These are phyloP conservation scores for Microtus pennsylvanicus DNA, from an alignment of 2,113 vertebrate genomes.

Conservation along the genomic window DNA sequence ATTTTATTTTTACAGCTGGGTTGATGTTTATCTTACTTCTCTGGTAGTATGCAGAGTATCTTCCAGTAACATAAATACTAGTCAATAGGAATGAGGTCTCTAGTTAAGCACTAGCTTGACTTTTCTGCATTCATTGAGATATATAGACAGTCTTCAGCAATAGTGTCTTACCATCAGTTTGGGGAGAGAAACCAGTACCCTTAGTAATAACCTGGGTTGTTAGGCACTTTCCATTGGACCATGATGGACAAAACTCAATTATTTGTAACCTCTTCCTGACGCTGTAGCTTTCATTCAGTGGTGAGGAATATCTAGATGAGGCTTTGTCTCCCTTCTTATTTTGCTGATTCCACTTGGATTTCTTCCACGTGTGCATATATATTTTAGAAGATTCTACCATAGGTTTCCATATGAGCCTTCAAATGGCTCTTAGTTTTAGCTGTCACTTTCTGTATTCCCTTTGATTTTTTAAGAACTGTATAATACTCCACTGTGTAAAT, in stretches of 20 bases:
- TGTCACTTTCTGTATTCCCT: background rate
- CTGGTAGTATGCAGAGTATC: background rate
- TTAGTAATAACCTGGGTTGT: background rate
- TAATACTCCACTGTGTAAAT: background rate
- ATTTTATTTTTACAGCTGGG: background rate
- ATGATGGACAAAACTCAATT: background rate
- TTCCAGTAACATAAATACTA: background rate
- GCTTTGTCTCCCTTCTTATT: background rate
- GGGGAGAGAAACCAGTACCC: background rate
- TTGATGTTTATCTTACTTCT: background rate
- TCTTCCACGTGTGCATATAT: background rate
- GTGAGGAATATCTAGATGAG: background rate
- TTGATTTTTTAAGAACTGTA: background rate
- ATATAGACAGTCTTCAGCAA: background rate
- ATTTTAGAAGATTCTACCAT: background rate
- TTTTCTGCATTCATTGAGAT: background rate
- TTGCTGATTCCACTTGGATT: background rate
- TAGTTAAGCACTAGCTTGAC: background rate
- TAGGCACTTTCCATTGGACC: background rate
- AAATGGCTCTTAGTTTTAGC: background rate
- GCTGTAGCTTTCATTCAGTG: background rate
- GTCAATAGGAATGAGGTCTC: background rate
- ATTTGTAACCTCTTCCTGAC: background rate
- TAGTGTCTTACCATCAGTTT: background rate
- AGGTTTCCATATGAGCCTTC: background rate